Evolutionary conservation across 2,113 vertebrate genomes (phyloP).

Genomic region (Planiliza haematocheilus): DNA sequence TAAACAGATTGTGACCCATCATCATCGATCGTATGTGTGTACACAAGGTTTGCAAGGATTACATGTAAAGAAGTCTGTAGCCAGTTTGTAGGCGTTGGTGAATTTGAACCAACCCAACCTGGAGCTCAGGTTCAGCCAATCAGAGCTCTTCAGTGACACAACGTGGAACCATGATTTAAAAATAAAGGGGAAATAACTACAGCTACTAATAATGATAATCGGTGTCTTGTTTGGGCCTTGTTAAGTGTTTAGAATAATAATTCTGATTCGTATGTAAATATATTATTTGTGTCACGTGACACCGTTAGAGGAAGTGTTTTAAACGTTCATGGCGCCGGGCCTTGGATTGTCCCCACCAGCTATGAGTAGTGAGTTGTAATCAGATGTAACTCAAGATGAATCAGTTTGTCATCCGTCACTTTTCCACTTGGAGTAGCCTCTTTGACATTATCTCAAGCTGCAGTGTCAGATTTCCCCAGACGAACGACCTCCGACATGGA

Average conservation of each 20-base stretch:
- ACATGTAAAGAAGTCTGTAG: too few relatives aligned
- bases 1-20: too few relatives aligned
- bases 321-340: neutral
- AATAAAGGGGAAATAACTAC: too few relatives aligned
- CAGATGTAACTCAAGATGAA: neutral
- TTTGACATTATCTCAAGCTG: neutral
- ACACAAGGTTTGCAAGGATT: too few relatives aligned
- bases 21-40: too few relatives aligned
- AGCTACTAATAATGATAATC: too few relatives aligned
- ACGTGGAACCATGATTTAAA: too few relatives aligned
- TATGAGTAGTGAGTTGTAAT: too few relatives aligned
- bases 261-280: neutral
- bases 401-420: neutral
- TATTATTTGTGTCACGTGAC: neutral
- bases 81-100: too few relatives aligned
- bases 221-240: too few relatives aligned
- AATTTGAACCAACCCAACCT: neutral
- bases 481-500: neutral
- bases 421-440: neutral
- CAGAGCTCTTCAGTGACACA: neutral
- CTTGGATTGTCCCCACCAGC: too few relatives aligned
- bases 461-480: neutral
- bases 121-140: neutral
- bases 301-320: too few relatives aligned
- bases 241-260: neutral